Evolutionary conservation across 2,113 vertebrate species (phyloP), one percentile per base, ranked within the genome.

Genomic region (Hippocampus mohnikei): DNA sequence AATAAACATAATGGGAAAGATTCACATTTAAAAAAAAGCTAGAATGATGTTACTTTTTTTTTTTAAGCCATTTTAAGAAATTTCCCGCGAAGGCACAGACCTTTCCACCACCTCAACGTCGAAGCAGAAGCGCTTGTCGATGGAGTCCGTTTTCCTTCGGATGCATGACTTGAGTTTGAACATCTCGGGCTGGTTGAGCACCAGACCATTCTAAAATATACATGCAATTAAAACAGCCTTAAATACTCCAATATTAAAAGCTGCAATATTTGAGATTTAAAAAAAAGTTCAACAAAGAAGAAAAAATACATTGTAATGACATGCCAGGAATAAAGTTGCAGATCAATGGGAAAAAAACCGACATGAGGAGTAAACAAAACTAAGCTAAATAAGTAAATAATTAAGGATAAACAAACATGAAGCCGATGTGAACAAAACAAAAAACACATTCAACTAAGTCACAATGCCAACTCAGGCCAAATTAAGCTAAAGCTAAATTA

Each of bases 61-160:
- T 79, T 75, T 78, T 63, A 75, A 46, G 64, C 0, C 2, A 61
- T 53, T 8, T 23, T 27, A 2, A 27, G 23, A 6, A 58, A 1
- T 58, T 25, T 13, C 23, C 16, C 1, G 12, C 10, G 0, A 33
- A 33, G 8, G 25, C 5, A 65, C 62, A 23, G 12, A 65, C 97
- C 97, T 97, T 87, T 98, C 96, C 41, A 94, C 88, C 11, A 99
- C 95, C 93, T 98, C 96, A 25, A 98, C 93, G 85, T 99, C 97
- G 0, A 99, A 98, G 89, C 97, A 99, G 93, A 99, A 99, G 23
- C 97, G 94, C 67, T 97, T 99, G 91, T 98, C 97, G 79, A 99
- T 98, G 63, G 97, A 99, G 86, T 99, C 96, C 0, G 96, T 96
- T 88, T 98, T 99, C 82, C 97, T 91, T 25, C 97, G 92, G 79